Evolutionary conservation across 1,140 invertebrate genomes (phyloP).

Genomic region (Saxidomus purpurata): DNA sequence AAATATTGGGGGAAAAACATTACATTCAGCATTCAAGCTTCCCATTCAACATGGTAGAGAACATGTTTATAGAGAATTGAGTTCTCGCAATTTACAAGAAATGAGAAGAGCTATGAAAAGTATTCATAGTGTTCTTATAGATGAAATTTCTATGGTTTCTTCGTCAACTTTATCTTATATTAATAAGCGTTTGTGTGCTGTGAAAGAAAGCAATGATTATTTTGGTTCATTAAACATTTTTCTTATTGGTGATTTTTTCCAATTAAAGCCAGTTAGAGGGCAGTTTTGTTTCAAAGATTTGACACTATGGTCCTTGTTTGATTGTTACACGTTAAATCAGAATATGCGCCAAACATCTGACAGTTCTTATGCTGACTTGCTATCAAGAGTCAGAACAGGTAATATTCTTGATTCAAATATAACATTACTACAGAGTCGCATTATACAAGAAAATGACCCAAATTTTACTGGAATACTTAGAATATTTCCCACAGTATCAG

Average conservation of each 20-base stretch:
- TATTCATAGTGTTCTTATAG: constrained; percentile 67
- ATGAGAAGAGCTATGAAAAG: neutral
- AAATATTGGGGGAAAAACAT: neutral
- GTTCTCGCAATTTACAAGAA: neutral
- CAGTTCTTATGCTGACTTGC: neutral
- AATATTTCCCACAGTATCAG: neutral
- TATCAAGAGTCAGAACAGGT: neutral
- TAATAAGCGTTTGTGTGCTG: constrained; percentile 53
- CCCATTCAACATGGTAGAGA: neutral
- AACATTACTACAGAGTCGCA: neutral
- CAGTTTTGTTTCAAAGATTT: neutral
- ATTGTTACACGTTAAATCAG: neutral
- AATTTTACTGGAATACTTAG: neutral
- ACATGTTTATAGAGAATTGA: constrained; percentile 32
- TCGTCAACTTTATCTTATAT: constrained; percentile 56
- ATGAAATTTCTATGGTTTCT: constrained; percentile 71
- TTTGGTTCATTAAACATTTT: constrained; percentile 67
- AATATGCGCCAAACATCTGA: neutral
- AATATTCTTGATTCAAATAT: neutral
- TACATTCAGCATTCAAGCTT: constrained; percentile 37
- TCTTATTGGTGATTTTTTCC: constrained; percentile 46
- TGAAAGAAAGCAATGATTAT: constrained; percentile 55
- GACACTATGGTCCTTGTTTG: constrained; percentile 34
- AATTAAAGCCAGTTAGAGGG: neutral
- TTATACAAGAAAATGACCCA: neutral